A percentile compares a stretch with the other conserved stretches of the same genome.
These are phyloP conservation scores for Todus mexicanus DNA, from an alignment of 2,797 vertebrate genomes.

Conservation along the genomic window DNA sequence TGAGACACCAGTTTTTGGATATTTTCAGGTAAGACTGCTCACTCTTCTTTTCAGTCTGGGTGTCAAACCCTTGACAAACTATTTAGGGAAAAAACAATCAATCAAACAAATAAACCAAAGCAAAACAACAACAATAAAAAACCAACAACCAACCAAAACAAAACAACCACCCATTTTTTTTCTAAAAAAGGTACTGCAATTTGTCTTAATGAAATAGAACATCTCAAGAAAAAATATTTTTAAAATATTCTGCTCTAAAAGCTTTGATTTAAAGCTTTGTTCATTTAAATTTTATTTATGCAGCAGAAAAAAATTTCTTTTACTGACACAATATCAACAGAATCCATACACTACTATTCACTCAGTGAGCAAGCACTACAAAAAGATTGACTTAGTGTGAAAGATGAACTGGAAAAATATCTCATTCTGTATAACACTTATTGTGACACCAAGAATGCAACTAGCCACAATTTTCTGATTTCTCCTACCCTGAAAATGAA, in stretches of 20 bases:
- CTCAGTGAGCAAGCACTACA: background rate
- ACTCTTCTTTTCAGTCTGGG: background rate
- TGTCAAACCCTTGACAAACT: background rate
- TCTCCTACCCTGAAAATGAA: background rate
- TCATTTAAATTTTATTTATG: background rate
- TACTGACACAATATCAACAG: background rate
- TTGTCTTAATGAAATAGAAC: background rate
- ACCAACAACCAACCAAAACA: too few species aligned
- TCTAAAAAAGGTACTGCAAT: too few species aligned
- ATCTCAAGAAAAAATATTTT: background rate
- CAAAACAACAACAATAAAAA: too few species aligned
- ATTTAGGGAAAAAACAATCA: background rate
- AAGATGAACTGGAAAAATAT: background rate
- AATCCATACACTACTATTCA: rapidly evolving
- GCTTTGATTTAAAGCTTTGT: background rate
- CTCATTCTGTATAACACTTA: background rate
- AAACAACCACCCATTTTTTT: too few species aligned
- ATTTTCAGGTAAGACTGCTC: background rate
- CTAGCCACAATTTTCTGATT: background rate
- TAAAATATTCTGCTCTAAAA: background rate
- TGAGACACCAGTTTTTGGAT: background rate
- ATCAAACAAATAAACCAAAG: background rate
- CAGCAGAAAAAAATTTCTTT: background rate
- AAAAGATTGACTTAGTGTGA: background rate
- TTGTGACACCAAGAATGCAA: background rate